Percentiles rank a stretch among this genome's conserved stretches.
These are phyloP conservation scores for Acipenser oxyrinchus DNA, from an alignment of 2,797 vertebrate species.

Conservation along the genomic window DNA sequence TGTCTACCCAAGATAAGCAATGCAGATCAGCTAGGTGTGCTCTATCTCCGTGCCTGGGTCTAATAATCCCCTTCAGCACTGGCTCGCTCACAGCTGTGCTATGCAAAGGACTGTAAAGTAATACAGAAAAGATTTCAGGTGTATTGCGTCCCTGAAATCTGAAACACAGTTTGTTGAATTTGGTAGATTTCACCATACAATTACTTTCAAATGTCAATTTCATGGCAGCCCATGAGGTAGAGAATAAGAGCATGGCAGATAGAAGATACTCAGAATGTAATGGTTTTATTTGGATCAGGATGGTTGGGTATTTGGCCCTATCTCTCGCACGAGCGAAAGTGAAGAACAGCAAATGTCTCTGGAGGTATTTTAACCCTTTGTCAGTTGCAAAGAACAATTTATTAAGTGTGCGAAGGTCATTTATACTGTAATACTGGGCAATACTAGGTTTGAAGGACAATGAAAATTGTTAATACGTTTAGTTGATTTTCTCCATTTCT, in stretches of 20 bases:
- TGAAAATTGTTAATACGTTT: too few relatives aligned
- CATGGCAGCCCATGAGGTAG: slow-evolving; percentile 70
- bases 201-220: slow-evolving; percentile 96
- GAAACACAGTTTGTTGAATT: slow-evolving; percentile 53
- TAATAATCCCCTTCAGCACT: slow-evolving; percentile 65
- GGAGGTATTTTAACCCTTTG: slow-evolving; percentile 1
- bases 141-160: slow-evolving; percentile 58
- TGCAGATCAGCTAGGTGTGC: slow-evolving; percentile 54
- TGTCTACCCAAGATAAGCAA: slow-evolving; percentile 71
- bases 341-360: neutral
- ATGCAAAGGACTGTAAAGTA: slow-evolving; percentile 49
- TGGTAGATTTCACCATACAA: slow-evolving; percentile 65
- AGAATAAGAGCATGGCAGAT: slow-evolving; percentile 58
- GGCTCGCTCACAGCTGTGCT: slow-evolving; percentile 52
- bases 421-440: too few relatives aligned
- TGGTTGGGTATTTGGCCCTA: slow-evolving; percentile 34
- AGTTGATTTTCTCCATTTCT: too few relatives aligned
- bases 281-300: slow-evolving; percentile 33
- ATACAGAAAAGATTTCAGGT: slow-evolving; percentile 47
- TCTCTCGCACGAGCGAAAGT: neutral
- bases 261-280: slow-evolving; percentile 29
- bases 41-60: slow-evolving; percentile 57
- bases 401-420: too few relatives aligned
- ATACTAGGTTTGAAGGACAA: too few relatives aligned
- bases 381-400: too few relatives aligned